These are phyloP conservation scores for Pseudomyrmex dendroicus DNA, from an alignment of 1,140 invertebrate species.

Conservation along the genomic window DNA sequence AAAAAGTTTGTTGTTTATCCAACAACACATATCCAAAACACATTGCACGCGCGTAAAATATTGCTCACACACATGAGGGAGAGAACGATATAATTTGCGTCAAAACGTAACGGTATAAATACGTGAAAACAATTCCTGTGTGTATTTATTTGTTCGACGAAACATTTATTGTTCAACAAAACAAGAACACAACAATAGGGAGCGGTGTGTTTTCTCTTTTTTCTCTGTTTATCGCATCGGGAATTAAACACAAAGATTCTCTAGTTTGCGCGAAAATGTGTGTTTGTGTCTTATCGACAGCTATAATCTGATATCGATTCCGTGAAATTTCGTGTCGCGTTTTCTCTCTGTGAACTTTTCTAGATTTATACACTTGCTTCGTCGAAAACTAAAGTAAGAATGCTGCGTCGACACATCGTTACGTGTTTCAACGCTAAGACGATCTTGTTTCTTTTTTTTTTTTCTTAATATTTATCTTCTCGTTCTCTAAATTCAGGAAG, in stretches of 20 bases:
- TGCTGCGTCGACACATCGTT: background rate
- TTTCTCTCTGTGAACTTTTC: background rate
- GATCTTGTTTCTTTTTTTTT: too few species aligned
- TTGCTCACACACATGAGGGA: background rate
- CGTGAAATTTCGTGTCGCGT: background rate
- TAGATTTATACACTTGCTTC: slow-evolving; percentile 5
- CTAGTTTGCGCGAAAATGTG: slow-evolving; percentile 41
- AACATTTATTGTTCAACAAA: too few species aligned
- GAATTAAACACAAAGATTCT: slow-evolving; percentile 30
- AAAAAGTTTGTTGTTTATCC: slow-evolving; percentile 25
- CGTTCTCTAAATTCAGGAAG: background rate
- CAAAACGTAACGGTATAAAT: background rate
- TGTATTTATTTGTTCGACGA: slow-evolving; percentile 9
- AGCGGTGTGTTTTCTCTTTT: slow-evolving; percentile 19
- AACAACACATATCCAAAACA: background rate
- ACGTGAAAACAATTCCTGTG: slow-evolving; percentile 9
- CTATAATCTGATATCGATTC: slow-evolving; percentile 47
- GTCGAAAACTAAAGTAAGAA: background rate
- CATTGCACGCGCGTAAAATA: slow-evolving; percentile 3
- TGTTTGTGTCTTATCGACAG: slow-evolving; percentile 42
- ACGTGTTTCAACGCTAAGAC: background rate
- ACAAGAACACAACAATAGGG: slow-evolving; percentile 10
- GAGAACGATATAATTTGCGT: slow-evolving; percentile 11
- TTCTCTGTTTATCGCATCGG: slow-evolving; percentile 9
- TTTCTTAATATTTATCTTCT: background rate